Base-by-base conservation (phyloP, 1,140 invertebrate species). In the Drosophila setifemur region DNA sequence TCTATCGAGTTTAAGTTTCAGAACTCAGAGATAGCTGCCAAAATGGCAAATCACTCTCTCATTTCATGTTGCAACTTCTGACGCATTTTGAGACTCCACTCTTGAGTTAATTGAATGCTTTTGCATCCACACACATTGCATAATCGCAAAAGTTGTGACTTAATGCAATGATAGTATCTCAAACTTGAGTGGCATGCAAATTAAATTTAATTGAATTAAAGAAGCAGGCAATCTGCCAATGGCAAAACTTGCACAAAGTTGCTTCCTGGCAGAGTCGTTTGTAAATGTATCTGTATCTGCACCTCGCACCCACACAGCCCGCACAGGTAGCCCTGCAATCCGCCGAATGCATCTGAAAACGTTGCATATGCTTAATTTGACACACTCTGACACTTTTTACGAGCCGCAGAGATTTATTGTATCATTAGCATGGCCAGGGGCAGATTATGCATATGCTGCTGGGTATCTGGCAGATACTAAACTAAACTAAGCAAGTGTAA, bases 321-420 rank as follows among this genome's bases (percentile, higher is more conserved):
- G 19, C 60, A 45, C 55, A 48, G 29, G 55, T 64, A 8, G 52
- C 58, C 45, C 4, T 18, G n/a, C 55, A 45, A 16, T 14, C 40
- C 18, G 5, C 9, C 29, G 1, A 44, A 11, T 71, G 54, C 54
- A 71, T 29, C 31, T 70, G 70, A 37, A 50, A 57, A 50, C 50
- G 40, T 21, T 37, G 23, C 52, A 64, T 64, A 53, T 49, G 52
- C 29, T 35, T 78, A 78, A 85, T 83, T 85, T 85, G 78, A 85
- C 79, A 74, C 60, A 58, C 33, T 63, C 79, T 58, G 60, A 70
- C 74, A 67, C 66, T 63, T 53, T 86, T 72, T 55, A 75, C 64
- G 58, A 74, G 81, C 40, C 21, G 11, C 50, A 2, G 47, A 85
- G 79, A 85, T 85, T 86, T 86, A 86, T 86, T 71, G 29, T 55